Evolutionary conservation across 2,797 vertebrate genomes (phyloP).

Genomic region (Macropodus opercularis): DNA sequence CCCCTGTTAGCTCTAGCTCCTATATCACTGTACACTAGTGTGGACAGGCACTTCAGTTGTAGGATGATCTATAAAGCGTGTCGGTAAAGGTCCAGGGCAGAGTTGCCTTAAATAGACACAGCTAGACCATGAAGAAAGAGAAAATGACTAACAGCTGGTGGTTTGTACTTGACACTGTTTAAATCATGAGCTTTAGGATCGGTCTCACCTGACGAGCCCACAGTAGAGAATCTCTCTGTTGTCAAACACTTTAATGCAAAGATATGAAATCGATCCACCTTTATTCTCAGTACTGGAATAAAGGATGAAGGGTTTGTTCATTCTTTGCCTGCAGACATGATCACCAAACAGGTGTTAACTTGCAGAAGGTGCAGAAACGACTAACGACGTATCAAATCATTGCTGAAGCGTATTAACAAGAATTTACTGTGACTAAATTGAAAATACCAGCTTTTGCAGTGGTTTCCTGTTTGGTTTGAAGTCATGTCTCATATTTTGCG

Average conservation of each 20-base stretch:
- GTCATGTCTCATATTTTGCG: conserved; percentile 65
- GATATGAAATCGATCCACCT: conserved; percentile 65
- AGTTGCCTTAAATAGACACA: conserved; percentile 82
- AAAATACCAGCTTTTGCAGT: conserved; percentile 1
- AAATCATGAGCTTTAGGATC: conserved; percentile 13
- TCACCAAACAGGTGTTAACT: conserved; percentile 60
- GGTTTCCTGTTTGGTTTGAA: conserved; percentile 66
- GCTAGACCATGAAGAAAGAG: conserved; percentile 39
- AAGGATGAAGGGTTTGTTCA: conserved; percentile 64
- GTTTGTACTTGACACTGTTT: conserved; percentile 45
- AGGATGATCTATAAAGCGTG: conserved; percentile 13
- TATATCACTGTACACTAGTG: conserved; percentile 7
- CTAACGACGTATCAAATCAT: not conserved
- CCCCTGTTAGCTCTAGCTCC: conserved; percentile 28
- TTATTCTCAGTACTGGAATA: conserved; percentile 64
- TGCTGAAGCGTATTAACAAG: not conserved
- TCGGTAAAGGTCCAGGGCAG: conserved; percentile 13
- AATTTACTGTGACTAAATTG: conserved; percentile 3
- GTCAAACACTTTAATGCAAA: conserved; percentile 62
- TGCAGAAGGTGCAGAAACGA: conserved; percentile 11
- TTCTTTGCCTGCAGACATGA: conserved; percentile 78
- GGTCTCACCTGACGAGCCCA: conserved; percentile 69
- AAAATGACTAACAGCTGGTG: conserved; percentile 77
- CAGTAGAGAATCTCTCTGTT: conserved; percentile 81
- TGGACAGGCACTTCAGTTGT: conserved; percentile 21